Evolutionary conservation across 2,888 invertebrate genomes (phyloP).

Genomic region (Peribatodes rhomboidaria): DNA sequence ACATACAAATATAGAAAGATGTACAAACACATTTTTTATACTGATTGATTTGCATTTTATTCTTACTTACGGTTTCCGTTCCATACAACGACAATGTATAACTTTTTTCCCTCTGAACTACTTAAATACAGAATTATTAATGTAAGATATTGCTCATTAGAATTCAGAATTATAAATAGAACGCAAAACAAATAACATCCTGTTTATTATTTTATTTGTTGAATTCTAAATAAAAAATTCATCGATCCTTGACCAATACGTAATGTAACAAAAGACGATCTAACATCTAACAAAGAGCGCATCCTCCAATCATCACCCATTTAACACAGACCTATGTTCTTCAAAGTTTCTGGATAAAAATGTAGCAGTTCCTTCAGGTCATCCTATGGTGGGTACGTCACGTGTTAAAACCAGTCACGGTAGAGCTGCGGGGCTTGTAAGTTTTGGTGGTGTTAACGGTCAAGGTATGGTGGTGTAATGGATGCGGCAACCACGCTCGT

Average conservation of each 20-base stretch:
- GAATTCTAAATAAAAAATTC: constrained; percentile 28
- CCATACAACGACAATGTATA: constrained; percentile 3
- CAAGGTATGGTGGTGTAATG: constrained; percentile 64
- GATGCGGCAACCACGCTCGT: constrained; percentile 72
- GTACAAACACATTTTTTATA: constrained; percentile 7
- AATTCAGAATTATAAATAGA: background rate
- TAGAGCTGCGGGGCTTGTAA: constrained; percentile 22
- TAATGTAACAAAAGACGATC: constrained; percentile 41
- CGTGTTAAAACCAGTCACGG: constrained; percentile 48
- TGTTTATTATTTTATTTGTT: background rate
- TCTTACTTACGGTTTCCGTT: background rate
- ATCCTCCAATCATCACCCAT: constrained; percentile 49
- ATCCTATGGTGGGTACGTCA: constrained; percentile 37
- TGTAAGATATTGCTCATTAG: background rate
- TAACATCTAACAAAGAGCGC: constrained; percentile 53
- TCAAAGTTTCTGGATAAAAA: constrained; percentile 7
- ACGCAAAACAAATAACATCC: background rate
- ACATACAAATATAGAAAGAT: constrained; percentile 2
- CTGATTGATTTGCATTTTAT: constrained; percentile 6
- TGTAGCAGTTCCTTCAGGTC: constrained; percentile 8
- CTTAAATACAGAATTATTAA: too few relatives aligned
- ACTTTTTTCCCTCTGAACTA: background rate
- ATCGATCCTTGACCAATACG: constrained; percentile 43
- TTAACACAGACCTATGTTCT: constrained; percentile 19
- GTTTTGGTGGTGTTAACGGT: constrained; percentile 38